Conservation (phyloP, 64 coral and sea anemone genomes). For the Montipora foliosa region DNA sequence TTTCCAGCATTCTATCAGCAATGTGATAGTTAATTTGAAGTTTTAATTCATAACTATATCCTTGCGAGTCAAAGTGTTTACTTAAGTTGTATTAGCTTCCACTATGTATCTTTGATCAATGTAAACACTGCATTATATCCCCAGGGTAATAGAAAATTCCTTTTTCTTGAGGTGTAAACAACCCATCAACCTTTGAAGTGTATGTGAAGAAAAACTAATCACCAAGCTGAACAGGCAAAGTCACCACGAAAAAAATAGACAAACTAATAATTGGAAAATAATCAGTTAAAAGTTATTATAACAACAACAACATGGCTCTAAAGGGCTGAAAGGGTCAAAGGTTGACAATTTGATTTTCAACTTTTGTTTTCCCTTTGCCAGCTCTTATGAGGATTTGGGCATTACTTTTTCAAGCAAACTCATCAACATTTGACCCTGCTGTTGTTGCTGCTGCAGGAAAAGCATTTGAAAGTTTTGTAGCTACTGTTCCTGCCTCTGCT, state of each 20-base stretch:
- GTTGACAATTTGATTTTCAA: not conserved
- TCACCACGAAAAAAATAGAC: slow-evolving; percentile 30
- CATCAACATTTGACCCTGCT: slow-evolving; percentile 24
- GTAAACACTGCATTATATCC: slow-evolving; percentile 18
- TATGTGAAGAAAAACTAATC: not conserved
- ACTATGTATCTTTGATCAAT: slow-evolving; percentile 19
- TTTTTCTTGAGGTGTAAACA: not conserved
- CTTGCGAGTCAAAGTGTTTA: slow-evolving; percentile 5
- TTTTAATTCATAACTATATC: slow-evolving; percentile 17
- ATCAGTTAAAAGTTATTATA: not conserved
- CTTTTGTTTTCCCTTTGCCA: not conserved
- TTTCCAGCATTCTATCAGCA: slow-evolving; percentile 9
- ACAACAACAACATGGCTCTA: slow-evolving; percentile 6
- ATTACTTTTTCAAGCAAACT: slow-evolving; percentile 22
- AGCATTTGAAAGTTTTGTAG: slow-evolving; percentile 61
- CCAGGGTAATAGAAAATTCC: not conserved
- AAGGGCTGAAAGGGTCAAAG: not conserved
- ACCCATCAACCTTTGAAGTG: not conserved
- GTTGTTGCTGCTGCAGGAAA: slow-evolving; percentile 64
- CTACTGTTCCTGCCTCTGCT: slow-evolving; percentile 48
- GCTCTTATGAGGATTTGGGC: slow-evolving; percentile 20
- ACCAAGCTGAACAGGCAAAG: not conserved
- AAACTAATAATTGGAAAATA: not conserved
- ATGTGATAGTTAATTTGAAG: not conserved
- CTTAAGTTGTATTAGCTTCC: not conserved